A percentile compares a stretch with the other conserved stretches of the same genome.
Evolutionary conservation across 2,113 vertebrate species (phyloP).

Genomic region (Ptilorrhoa leucosticta): DNA sequence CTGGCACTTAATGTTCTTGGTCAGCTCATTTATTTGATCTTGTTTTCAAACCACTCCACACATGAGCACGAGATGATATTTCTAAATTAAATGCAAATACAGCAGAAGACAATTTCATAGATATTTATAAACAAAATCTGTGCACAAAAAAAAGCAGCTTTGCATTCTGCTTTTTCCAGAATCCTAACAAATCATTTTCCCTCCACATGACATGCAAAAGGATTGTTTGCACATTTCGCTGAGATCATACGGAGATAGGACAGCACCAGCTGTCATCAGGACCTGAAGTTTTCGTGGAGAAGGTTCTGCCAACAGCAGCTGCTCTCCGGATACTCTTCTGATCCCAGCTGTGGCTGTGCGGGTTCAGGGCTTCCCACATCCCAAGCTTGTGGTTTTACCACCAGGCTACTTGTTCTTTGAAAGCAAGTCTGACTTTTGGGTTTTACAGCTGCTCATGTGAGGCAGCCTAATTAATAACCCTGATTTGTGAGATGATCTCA

Average conservation of each 20-base stretch:
- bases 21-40: background rate
- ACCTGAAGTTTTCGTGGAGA: background rate
- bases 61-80: background rate
- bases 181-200: background rate
- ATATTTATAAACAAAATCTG: background rate
- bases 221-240: background rate
- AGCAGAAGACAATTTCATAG: background rate
- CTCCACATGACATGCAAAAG: background rate
- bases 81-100: background rate
- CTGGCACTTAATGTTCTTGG: background rate
- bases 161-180: background rate
- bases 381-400: conserved; percentile 31
- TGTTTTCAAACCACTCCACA: background rate
- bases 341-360: background rate
- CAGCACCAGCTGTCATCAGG: background rate
- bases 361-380: conserved; percentile 35
- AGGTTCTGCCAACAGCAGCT: background rate
- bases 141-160: background rate
- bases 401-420: conserved; percentile 39
- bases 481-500: background rate
- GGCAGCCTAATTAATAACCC: background rate
- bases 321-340: background rate
- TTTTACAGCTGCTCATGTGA: conserved; percentile 7
- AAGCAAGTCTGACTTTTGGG: conserved; percentile 9
- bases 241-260: background rate